Percentiles rank a stretch among this genome's conserved stretches.
phyloP scores from a whole-genome alignment of 2,888 invertebrate species.

The Morinoia aosen region DNA sequence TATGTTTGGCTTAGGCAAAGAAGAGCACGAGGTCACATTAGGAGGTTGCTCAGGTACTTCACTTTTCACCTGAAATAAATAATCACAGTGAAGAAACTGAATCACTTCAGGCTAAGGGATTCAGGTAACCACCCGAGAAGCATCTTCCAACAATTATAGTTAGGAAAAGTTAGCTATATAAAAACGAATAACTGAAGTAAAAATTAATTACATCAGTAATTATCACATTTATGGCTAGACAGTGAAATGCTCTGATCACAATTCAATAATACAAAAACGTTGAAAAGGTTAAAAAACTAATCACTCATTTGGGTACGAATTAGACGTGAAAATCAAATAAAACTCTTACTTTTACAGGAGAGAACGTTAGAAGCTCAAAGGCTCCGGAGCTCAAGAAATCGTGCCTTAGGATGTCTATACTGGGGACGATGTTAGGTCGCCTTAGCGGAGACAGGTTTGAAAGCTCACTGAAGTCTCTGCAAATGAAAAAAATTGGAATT shows the following conservation, averaged over 20 bases:
- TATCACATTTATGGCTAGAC: background rate
- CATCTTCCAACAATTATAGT: no score
- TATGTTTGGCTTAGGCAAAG: slow-evolving; percentile 37
- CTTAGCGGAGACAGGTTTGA: slow-evolving; percentile 63
- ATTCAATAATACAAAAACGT: background rate
- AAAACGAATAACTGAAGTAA: background rate
- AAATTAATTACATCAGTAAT: background rate
- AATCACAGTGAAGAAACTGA: background rate
- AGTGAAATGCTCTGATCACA: background rate
- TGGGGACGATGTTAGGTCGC: slow-evolving; percentile 33
- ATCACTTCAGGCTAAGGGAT: background rate
- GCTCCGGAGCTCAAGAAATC: slow-evolving; percentile 63
- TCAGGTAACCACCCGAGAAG: no score
- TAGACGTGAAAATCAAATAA: background rate
- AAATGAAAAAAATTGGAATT: background rate
- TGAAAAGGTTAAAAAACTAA: background rate
- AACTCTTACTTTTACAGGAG: slow-evolving; percentile 61
- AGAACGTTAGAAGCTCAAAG: slow-evolving; percentile 65
- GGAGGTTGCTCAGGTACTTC: background rate
- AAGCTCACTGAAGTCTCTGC: slow-evolving; percentile 64
- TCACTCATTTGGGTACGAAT: background rate
- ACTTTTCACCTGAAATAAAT: slow-evolving; percentile 35
- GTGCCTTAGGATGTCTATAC: slow-evolving; percentile 56
- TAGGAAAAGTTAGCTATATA: background rate
- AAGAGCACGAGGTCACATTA: slow-evolving; percentile 12